phyloP scores from a whole-genome alignment of 2,888 invertebrate genomes.

The Oxytorus armatus region DNA sequence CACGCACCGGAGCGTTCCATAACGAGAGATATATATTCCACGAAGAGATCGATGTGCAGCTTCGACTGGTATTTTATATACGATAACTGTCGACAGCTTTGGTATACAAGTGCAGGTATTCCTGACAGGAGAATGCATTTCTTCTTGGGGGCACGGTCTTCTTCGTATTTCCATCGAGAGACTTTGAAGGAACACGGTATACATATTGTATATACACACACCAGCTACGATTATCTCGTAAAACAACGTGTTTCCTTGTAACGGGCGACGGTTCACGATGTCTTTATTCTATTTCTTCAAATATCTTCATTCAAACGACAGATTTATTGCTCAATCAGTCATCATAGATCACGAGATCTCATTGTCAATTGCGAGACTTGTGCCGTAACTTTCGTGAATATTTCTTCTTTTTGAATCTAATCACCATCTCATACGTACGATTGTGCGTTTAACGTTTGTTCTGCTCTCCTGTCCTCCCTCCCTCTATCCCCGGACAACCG shows the following conservation, averaged over 20 bases:
- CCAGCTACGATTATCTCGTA: constrained; percentile 51
- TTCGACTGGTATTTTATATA: constrained; percentile 21
- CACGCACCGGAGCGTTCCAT: constrained; percentile 8
- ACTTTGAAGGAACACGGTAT: constrained; percentile 14
- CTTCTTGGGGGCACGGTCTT: constrained; percentile 34
- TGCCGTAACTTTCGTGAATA: background rate
- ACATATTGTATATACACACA: constrained; percentile 6
- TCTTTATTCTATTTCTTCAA: constrained; percentile 44
- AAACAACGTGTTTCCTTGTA: constrained; percentile 54
- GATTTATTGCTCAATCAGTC: constrained; percentile 50
- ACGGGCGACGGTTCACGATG: background rate
- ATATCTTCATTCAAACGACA: constrained; percentile 43
- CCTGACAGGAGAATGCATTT: constrained; percentile 54
- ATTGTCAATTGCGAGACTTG: constrained; percentile 13
- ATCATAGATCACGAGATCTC: background rate
- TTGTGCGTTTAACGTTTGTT: constrained; percentile 4
- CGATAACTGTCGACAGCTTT: constrained; percentile 31
- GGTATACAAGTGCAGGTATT: constrained; percentile 8
- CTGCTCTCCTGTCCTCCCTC: background rate
- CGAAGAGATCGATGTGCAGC: constrained; percentile 41
- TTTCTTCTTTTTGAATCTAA: constrained; percentile 30
- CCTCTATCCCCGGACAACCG: background rate
- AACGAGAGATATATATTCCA: constrained; percentile 34
- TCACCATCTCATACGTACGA: constrained; percentile 36
- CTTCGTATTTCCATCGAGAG: constrained; percentile 50